phyloP scores from a whole-genome alignment of 2,797 vertebrate genomes.

The Acipenser oxyrinchus region DNA sequence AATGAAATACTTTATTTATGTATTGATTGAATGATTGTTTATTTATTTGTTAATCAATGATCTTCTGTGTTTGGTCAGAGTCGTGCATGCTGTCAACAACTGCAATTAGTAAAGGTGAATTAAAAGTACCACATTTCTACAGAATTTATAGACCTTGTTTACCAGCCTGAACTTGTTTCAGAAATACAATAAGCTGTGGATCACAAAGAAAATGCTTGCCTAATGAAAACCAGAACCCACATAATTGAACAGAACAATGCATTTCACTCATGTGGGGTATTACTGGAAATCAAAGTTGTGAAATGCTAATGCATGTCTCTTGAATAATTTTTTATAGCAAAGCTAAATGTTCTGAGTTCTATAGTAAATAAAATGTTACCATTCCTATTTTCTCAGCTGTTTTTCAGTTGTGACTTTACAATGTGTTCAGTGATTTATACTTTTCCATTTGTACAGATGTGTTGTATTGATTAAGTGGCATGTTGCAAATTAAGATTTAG shows the following conservation, averaged over 20 bases:
- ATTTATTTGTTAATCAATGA: conserved; percentile 14
- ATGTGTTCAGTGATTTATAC: conserved; percentile 48
- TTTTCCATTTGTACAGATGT: conserved; percentile 49
- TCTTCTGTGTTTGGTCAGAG: conserved; percentile 12
- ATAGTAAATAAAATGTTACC: conserved; percentile 46
- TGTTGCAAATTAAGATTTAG: conserved; percentile 75
- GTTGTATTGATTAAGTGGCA: conserved; percentile 55
- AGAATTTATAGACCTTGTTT: conserved; percentile 11
- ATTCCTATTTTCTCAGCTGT: conserved; percentile 24
- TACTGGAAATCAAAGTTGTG: conserved; percentile 54
- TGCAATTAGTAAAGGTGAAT: conserved; percentile 17
- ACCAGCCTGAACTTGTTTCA: conserved; percentile 8
- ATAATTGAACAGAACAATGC: neutral
- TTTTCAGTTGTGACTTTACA: conserved; percentile 52
- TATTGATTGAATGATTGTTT: conserved; percentile 15
- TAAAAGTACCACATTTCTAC: conserved; percentile 8
- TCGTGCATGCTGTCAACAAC: conserved; percentile 17
- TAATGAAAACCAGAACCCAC: conserved; percentile 12
- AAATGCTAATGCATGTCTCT: conserved; percentile 56
- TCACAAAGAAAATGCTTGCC: neutral
- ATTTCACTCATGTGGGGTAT: conserved; percentile 4
- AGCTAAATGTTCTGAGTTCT: conserved; percentile 38
- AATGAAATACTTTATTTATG: conserved; percentile 5
- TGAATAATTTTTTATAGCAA: conserved; percentile 29
- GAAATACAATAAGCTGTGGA: conserved; percentile 1